Evolutionary conservation across 1,140 invertebrate genomes (phyloP), one percentile per base, ranked within the genome.

Genomic region (Dendrolimus punctatus): DNA sequence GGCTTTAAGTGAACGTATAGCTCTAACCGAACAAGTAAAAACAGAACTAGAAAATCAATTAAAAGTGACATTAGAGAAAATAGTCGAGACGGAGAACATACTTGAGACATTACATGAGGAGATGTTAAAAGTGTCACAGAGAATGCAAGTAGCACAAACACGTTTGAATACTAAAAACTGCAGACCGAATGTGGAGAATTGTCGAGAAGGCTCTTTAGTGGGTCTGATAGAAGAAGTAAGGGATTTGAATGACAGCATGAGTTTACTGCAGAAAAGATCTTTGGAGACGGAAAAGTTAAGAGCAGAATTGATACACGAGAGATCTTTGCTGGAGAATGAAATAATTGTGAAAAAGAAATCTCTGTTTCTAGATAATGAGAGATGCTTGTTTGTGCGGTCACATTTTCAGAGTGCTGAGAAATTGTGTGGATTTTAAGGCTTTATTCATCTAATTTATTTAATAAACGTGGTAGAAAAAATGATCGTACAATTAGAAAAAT

Each of bases 81-180:
- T 94, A 43, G 91, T 91, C 0, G 90, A 92, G 48, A 91, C 90
- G 0, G 93, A 95, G 72, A 90, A 89, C 44, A 82, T 92, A 7
- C 89, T 94, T 8, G 84, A 89, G n/a, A 85, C 90, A 23, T 76
- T 94, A 40, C 88, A 91, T 48, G 87, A 85, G n/a, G 89, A 89
- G 37, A 90, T 92, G 6, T 80, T 89, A 51, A 90, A 89, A 58
- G 87, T 93, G 36, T 91, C 93, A 53, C 87, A 89, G 10, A 89
- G 91, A 6, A 89, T 93, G 78, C 93, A 94, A 79, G 90, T 93
- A 6, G 93, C 92, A 4, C 93, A 95, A 70, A 94, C 93, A 4
- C 88, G 93, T 63, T 84, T 95, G 68, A 89, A 92, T 64, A 91
- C 92, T 58, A 89, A 93, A 52, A 87, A 89, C 38, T 84, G 88